Conservation (phyloP, 2,888 invertebrate species). For the Rhopalosiphum nymphaeae region DNA sequence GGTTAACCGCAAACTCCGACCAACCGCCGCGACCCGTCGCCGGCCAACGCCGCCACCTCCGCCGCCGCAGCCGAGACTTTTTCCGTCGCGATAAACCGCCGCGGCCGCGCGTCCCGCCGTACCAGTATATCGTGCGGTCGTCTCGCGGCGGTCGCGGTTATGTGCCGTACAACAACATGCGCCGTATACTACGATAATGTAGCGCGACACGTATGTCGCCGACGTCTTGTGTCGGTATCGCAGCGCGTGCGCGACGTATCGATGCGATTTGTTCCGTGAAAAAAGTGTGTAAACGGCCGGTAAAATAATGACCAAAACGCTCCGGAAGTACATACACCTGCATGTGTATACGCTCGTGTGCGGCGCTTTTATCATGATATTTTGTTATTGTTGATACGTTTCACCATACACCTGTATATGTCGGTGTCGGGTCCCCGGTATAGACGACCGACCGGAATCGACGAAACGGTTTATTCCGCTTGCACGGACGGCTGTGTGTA, state of each 20-base stretch:
- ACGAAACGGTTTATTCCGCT: not conserved
- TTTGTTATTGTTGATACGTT: not conserved
- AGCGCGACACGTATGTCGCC: too few relatives aligned
- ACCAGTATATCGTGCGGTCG: constrained; percentile 25
- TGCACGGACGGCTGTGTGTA: accelerated
- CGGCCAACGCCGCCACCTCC: not conserved
- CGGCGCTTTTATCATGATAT: not conserved
- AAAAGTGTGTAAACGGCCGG: not conserved
- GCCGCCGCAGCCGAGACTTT: constrained; percentile 22
- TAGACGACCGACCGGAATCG: not conserved
- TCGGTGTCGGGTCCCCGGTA: not conserved
- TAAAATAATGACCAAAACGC: not conserved
- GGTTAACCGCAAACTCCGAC: constrained; percentile 65
- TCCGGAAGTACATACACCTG: too few relatives aligned
- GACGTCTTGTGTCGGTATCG: too few relatives aligned
- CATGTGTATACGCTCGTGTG: not conserved
- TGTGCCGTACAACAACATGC: not conserved
- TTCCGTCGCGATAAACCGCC: constrained; percentile 50
- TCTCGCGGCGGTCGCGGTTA: constrained; percentile 20
- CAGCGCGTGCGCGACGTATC: not conserved
- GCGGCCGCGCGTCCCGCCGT: not conserved
- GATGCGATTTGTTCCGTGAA: not conserved
- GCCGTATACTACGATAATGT: too few relatives aligned
- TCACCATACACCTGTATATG: not conserved
- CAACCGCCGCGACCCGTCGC: constrained; percentile 53